Conservation (phyloP, 2,113 vertebrate genomes). For the Brachionichthys hirsutus region DNA sequence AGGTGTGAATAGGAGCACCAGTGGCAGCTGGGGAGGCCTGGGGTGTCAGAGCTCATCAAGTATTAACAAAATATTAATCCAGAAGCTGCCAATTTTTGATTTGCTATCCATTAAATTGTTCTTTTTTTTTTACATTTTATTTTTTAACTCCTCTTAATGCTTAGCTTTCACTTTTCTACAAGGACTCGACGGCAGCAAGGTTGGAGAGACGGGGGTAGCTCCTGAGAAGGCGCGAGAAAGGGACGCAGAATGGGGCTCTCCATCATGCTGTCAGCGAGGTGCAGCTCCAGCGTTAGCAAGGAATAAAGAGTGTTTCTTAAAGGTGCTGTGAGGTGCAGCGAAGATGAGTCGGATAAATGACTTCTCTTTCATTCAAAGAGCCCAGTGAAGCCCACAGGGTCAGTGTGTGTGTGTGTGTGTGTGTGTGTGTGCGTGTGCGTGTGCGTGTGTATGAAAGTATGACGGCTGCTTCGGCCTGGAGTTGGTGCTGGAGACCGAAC, state of each 20-base stretch:
- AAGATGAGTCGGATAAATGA: conserved; percentile 72
- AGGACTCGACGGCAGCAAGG: conserved; percentile 9
- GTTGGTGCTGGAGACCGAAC: conserved; percentile 33
- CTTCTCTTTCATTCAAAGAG: conserved; percentile 68
- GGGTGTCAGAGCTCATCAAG: conserved; percentile 31
- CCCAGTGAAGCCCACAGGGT: conserved; percentile 46
- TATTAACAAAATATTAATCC: too few species aligned
- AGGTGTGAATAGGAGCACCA: conserved; percentile 56
- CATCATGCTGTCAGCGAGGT: conserved; percentile 78
- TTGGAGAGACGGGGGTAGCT: conserved; percentile 37
- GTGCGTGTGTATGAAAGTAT: conserved; percentile 15
- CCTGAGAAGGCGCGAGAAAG: conserved; percentile 16
- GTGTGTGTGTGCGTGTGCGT: conserved; percentile 1
- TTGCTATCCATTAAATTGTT: too few species aligned
- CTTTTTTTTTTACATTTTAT: too few species aligned
- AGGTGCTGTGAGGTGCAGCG: conserved; percentile 57
- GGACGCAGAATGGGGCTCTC: conserved; percentile 61
- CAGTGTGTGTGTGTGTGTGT: conserved; percentile 15
- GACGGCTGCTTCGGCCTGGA: conserved; percentile 16
- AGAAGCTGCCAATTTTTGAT: too few species aligned
- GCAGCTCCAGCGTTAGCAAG: conserved; percentile 55
- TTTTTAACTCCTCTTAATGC: conserved; percentile 23
- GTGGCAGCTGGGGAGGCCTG: conserved; percentile 45
- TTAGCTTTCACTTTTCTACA: conserved; percentile 6
- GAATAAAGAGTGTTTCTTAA: conserved; percentile 69